These are phyloP conservation scores for Zaprionus nigranus DNA, from an alignment of 1,140 invertebrate genomes.

Conservation along the genomic window DNA sequence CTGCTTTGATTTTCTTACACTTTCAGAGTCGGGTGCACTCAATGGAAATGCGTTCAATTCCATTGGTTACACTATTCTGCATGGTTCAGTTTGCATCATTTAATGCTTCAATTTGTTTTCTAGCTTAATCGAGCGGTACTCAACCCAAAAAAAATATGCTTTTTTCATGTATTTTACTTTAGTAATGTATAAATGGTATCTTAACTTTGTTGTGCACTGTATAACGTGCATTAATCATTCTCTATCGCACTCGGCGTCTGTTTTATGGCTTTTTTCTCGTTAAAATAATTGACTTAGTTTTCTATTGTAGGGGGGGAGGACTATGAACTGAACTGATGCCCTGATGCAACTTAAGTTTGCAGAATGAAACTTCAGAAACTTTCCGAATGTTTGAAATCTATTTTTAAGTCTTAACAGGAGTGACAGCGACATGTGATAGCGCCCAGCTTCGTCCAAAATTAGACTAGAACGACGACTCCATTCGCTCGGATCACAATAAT, in stretches of 20 bases:
- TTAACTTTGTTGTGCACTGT: slow-evolving; percentile 23
- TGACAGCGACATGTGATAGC: slow-evolving; percentile 51
- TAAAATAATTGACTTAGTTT: slow-evolving; percentile 22
- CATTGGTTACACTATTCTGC: slow-evolving; percentile 32
- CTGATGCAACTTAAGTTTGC: background rate
- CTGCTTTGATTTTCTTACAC: slow-evolving; percentile 45
- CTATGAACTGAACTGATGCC: slow-evolving; percentile 2
- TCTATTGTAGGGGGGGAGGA: background rate
- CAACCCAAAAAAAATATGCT: background rate
- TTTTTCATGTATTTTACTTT: background rate
- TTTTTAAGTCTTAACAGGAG: slow-evolving; percentile 29
- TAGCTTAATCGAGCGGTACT: background rate
- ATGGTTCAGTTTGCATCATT: background rate
- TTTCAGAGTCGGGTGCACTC: slow-evolving; percentile 48
- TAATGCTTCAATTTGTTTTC: background rate
- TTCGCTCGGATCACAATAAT: slow-evolving; percentile 52
- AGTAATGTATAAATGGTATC: background rate
- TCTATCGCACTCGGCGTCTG: slow-evolving; percentile 9
- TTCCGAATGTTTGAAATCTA: slow-evolving; percentile 13
- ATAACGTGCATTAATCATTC: slow-evolving; percentile 37
- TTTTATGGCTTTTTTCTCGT: slow-evolving; percentile 25
- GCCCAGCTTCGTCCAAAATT: slow-evolving; percentile 50
- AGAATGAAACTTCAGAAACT: slow-evolving; percentile 24
- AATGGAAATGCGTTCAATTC: slow-evolving; percentile 49
- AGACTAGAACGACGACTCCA: slow-evolving; percentile 50